A percentile compares a stretch with the other conserved stretches of the same genome.
Evolutionary conservation across 2,113 vertebrate species (phyloP).

Genomic region (human): DNA sequence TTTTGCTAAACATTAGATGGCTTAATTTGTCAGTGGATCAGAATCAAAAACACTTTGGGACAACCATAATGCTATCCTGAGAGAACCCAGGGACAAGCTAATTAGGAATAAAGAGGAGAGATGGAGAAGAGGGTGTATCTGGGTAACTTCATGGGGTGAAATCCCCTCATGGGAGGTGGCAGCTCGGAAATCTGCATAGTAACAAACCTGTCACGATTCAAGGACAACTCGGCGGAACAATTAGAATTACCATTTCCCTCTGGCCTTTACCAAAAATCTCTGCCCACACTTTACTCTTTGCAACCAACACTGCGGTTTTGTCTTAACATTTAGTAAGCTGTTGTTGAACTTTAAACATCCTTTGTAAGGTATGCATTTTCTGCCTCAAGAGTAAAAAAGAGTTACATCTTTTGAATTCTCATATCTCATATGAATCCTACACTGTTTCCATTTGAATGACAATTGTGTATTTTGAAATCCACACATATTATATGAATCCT

Average conservation of each 20-base stretch:
- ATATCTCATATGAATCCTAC: background rate
- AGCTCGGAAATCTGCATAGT: conserved; percentile 84
- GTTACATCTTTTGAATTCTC: background rate
- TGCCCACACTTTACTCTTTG: conserved; percentile 24
- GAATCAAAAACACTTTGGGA: conserved; percentile 76
- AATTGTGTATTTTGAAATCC: conserved; percentile 14
- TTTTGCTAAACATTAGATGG: conserved; percentile 66
- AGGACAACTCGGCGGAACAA: conserved; percentile 78
- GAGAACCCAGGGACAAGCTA: conserved; percentile 83
- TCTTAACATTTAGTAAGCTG: background rate
- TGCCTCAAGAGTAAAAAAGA: background rate
- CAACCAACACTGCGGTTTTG: conserved; percentile 24
- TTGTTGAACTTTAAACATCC: background rate
- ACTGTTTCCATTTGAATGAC: background rate
- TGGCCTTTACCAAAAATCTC: conserved; percentile 70
- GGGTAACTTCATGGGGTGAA: conserved; percentile 82
- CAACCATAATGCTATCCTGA: conserved; percentile 82
- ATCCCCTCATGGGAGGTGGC: conserved; percentile 81
- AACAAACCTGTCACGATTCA: conserved; percentile 84
- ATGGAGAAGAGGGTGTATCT: conserved; percentile 80
- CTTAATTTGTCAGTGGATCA: conserved; percentile 76
- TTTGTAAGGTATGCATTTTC: background rate
- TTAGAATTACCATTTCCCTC: conserved; percentile 82
- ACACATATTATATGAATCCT: background rate
- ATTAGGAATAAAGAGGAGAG: conserved; percentile 85